Evolutionary conservation across 2,797 vertebrate species (phyloP).

Genomic region (Lacerta viridis): DNA sequence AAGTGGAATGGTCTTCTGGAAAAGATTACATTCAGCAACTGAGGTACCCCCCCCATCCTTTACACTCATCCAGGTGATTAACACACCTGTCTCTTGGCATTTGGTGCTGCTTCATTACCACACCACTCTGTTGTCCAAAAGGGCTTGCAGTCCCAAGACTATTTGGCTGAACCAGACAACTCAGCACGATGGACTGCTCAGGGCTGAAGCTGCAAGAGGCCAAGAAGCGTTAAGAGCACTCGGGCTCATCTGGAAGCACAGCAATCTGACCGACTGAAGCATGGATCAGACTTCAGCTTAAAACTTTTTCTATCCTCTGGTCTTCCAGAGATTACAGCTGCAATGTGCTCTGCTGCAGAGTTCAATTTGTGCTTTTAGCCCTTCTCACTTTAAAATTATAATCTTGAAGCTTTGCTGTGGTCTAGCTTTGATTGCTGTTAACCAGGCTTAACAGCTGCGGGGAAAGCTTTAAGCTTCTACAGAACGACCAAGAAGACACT

Average conservation of each 20-base stretch:
- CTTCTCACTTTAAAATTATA: not conserved
- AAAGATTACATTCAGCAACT: too few relatives aligned
- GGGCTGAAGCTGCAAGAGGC: not conserved
- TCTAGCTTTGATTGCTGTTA: not conserved
- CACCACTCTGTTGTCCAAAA: not conserved
- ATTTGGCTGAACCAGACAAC: not conserved
- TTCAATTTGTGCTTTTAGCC: not conserved
- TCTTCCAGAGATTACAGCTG: not conserved
- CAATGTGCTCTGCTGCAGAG: not conserved
- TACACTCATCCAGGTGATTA: not conserved
- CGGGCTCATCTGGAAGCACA: not conserved
- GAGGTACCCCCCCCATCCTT: not conserved
- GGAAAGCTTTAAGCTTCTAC: not conserved
- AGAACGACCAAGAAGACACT: too few relatives aligned
- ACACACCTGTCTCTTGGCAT: not conserved
- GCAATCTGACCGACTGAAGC: not conserved
- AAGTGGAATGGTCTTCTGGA: too few relatives aligned
- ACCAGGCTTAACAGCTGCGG: not conserved
- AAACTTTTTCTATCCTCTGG: not conserved
- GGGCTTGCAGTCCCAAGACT: not conserved
- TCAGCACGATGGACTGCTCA: not conserved
- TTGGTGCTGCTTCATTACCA: not conserved
- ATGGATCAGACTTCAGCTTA: slow-evolving; percentile 9
- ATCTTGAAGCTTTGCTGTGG: not conserved
- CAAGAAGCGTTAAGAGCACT: not conserved